A percentile compares a stretch with the other conserved stretches of the same genome.
These are phyloP conservation scores for Cyclargus thomasi DNA, from an alignment of 1,140 invertebrate genomes.

Conservation along the genomic window DNA sequence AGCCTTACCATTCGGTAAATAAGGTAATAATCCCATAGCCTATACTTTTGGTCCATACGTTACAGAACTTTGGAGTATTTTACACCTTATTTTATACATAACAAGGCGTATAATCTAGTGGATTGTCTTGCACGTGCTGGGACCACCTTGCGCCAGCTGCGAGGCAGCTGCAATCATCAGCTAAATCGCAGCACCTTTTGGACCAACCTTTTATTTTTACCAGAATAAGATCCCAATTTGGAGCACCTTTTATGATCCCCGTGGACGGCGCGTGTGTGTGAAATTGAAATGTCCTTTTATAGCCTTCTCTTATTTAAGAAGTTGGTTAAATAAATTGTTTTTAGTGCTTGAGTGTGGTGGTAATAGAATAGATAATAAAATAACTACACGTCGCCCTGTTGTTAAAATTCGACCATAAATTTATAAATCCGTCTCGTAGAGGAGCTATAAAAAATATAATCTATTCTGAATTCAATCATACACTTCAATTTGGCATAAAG, in stretches of 20 bases:
- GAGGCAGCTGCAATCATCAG: conserved; percentile 20
- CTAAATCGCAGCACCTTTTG: conserved; percentile 14
- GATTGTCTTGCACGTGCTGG: conserved; percentile 6
- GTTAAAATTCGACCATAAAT: too few relatives aligned
- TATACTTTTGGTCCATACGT: background rate
- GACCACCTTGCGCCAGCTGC: conserved; percentile 22
- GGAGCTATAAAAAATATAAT: too few relatives aligned
- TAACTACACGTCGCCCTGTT: too few relatives aligned
- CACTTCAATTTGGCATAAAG: too few relatives aligned
- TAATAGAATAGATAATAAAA: too few relatives aligned
- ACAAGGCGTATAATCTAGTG: background rate
- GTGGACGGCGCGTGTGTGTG: background rate
- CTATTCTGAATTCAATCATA: too few relatives aligned
- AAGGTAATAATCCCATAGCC: background rate
- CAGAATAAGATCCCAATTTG: conserved; percentile 10
- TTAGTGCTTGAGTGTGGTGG: too few relatives aligned
- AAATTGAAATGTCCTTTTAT: background rate
- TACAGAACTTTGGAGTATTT: background rate
- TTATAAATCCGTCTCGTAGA: too few relatives aligned
- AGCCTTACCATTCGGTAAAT: background rate
- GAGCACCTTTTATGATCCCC: background rate
- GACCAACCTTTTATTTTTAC: conserved; percentile 17
- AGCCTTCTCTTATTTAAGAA: too few relatives aligned
- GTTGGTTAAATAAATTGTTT: too few relatives aligned
- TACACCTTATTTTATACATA: background rate